phyloP scores from a whole-genome alignment of 2,797 vertebrate species.

The Psittacula derbiana region DNA sequence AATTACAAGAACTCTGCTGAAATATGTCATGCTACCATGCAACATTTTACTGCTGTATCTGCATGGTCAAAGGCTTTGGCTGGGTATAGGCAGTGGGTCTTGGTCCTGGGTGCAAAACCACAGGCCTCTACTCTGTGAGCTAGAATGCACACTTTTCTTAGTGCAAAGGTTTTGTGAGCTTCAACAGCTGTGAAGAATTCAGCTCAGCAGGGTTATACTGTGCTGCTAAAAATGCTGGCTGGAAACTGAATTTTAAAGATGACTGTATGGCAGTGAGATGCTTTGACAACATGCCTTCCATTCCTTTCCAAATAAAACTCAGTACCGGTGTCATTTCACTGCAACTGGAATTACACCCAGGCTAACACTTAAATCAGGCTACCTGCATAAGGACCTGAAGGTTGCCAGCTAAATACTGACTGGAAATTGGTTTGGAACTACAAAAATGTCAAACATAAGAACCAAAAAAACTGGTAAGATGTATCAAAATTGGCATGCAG shows the following conservation, averaged over 20 bases:
- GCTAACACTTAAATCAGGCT: not conserved
- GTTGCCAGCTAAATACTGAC: not conserved
- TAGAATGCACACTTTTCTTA: not conserved
- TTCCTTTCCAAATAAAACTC: not conserved
- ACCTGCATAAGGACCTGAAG: not conserved
- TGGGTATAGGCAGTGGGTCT: not conserved
- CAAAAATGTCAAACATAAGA: not conserved
- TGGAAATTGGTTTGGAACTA: not conserved
- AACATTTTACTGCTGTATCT: not conserved
- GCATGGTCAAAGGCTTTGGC: not conserved
- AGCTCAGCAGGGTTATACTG: not conserved
- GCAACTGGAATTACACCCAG: not conserved
- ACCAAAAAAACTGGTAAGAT: not conserved
- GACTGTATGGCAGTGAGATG: not conserved
- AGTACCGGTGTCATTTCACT: not conserved
- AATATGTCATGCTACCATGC: not conserved
- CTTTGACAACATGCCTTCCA: not conserved
- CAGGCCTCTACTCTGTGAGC: not conserved
- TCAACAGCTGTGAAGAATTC: not conserved
- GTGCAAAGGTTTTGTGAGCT: not conserved
- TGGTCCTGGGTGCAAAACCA: not conserved
- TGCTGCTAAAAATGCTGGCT: not conserved
- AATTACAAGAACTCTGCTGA: not conserved
- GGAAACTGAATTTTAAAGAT: not conserved
- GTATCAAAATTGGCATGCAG: not conserved